phyloP scores from a whole-genome alignment of 2,888 invertebrate species.

The Eupithecia abbreviata region DNA sequence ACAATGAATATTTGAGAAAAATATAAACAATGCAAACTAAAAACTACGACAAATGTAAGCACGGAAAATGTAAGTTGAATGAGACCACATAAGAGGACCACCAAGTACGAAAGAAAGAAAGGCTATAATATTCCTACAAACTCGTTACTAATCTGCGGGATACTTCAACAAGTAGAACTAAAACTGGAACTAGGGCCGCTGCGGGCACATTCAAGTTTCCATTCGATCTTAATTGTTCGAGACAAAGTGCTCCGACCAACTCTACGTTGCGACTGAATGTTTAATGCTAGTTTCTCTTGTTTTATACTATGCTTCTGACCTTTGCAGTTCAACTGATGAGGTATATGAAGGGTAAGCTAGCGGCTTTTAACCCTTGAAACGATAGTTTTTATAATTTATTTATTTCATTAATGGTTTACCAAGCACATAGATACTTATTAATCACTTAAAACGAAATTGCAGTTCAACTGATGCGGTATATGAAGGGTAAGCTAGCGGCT shows the following conservation, averaged over 20 bases:
- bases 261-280: conserved; percentile 16
- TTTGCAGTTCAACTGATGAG: not conserved
- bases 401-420: too few species aligned
- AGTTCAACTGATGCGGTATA: not conserved
- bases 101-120: not conserved
- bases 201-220: conserved; percentile 32
- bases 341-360: not conserved
- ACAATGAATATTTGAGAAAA: too few species aligned
- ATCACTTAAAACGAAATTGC: not conserved
- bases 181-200: conserved; percentile 23
- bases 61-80: too few species aligned
- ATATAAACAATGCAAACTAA: too few species aligned
- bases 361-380: not conserved
- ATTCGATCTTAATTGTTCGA: conserved; percentile 26
- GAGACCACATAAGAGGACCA: too few species aligned
- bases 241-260: conserved; percentile 9
- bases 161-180: conserved; percentile 27
- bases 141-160: conserved; percentile 8
- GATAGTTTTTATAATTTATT: not conserved
- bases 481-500: not conserved
- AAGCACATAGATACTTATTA: too few species aligned
- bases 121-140: not conserved
- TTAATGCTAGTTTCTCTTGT: conserved; percentile 5
- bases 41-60: too few species aligned
- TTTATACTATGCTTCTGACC: not conserved